phyloP scores from a whole-genome alignment of 2,888 invertebrate species.

The Drosophila fulvimacula region DNA sequence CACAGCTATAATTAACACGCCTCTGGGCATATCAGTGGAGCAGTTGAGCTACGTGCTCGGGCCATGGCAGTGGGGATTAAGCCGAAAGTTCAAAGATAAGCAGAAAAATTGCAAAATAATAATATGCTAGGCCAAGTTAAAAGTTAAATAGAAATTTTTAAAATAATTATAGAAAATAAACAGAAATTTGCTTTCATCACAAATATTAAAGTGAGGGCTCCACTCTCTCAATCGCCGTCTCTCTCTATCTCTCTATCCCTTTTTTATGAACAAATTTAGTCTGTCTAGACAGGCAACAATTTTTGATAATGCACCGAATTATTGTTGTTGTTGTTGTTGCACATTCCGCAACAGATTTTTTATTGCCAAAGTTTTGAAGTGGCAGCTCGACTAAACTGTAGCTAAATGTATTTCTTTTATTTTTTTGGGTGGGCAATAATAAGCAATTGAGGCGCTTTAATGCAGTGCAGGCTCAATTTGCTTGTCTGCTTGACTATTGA shows the following conservation, averaged over 20 bases:
- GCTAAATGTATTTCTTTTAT: constrained; percentile 3
- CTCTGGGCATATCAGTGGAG: constrained; percentile 10
- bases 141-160: constrained; percentile 44
- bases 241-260: neutral
- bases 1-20: constrained; percentile 6
- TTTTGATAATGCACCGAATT: constrained; percentile 56
- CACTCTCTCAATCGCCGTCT: neutral
- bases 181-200: neutral
- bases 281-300: constrained; percentile 63
- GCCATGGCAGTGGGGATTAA: constrained; percentile 48
- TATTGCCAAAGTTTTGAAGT: constrained; percentile 54
- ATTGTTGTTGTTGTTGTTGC: constrained; percentile 3
- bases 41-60: constrained; percentile 47
- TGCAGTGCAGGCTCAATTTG: constrained; percentile 21
- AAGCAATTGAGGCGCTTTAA: constrained; percentile 33
- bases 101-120: constrained; percentile 39
- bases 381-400: constrained; percentile 20
- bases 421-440: constrained; percentile 1
- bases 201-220: constrained; percentile 5
- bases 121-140: constrained; percentile 25
- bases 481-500: constrained; percentile 48
- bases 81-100: constrained; percentile 28
- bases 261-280: constrained; percentile 44
- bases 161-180: constrained; percentile 25
- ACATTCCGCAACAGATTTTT: constrained; percentile 42